These are phyloP conservation scores for Coelogynopora nodosa DNA, from an alignment of 2,888 invertebrate genomes.

Conservation along the genomic window DNA sequence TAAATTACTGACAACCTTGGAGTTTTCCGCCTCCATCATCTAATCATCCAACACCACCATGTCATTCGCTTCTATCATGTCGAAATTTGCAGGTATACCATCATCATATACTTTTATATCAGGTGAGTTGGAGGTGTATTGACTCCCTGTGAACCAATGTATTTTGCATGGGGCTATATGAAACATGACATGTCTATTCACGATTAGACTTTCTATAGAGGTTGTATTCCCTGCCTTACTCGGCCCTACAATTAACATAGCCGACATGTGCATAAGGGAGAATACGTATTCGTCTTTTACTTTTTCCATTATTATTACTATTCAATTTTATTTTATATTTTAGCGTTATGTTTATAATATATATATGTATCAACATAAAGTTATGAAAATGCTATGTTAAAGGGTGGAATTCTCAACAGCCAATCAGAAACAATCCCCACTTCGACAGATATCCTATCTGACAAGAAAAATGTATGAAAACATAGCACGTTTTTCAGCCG, in stretches of 20 bases:
- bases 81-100: neutral
- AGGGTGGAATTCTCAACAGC: neutral
- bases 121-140: neutral
- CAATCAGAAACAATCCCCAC: no score
- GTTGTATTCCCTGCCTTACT: no score
- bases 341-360: neutral
- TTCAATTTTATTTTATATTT: neutral
- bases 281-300: no score
- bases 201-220: no score
- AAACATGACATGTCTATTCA: no score
- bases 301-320: no score
- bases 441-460: no score
- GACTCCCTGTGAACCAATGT: neutral
- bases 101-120: neutral
- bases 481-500: no score
- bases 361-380: neutral
- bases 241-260: neutral
- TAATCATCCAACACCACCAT: constrained; percentile 6
- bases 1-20: neutral
- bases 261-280: constrained; percentile 1
- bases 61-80: neutral
- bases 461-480: no score
- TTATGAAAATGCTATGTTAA: no score
- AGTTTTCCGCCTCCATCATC: constrained; percentile 2
- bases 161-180: neutral